A percentile compares a stretch with the other conserved stretches of the same genome.
Evolutionary conservation across 2,113 vertebrate species (phyloP).

Genomic region (Todiramphus saurophagus): DNA sequence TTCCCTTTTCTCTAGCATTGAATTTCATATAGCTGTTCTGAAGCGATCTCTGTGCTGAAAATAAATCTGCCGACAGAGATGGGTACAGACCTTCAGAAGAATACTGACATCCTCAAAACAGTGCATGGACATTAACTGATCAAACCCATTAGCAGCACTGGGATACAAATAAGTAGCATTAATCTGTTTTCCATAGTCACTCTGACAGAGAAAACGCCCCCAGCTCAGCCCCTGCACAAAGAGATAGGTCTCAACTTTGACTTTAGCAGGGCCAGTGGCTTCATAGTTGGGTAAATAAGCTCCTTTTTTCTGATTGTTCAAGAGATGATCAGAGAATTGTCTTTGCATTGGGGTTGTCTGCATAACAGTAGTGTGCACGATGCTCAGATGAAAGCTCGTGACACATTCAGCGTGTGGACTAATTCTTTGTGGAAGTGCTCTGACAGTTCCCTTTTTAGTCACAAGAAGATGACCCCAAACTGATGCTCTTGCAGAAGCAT

Average conservation of each 20-base stretch:
- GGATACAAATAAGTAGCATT: neutral
- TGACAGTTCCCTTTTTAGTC: neutral
- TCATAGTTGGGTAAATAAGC: neutral
- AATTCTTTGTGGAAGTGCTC: neutral
- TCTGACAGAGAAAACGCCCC: neutral
- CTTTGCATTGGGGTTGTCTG: neutral
- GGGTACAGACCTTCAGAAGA: slow-evolving; percentile 9
- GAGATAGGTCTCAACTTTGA: neutral
- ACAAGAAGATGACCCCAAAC: neutral
- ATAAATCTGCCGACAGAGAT: neutral
- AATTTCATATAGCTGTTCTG: slow-evolving; percentile 25
- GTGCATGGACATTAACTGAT: neutral
- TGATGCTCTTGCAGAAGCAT: neutral
- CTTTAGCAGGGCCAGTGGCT: neutral
- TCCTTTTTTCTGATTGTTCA: neutral
- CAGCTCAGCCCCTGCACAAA: neutral
- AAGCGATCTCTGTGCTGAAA: slow-evolving; percentile 19
- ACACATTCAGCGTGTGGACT: neutral
- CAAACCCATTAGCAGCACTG: neutral
- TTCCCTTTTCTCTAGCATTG: neutral
- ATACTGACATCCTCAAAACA: neutral
- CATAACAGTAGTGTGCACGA: neutral
- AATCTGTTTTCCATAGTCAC: neutral
- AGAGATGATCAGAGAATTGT: neutral
- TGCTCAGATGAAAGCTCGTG: neutral